Evolutionary conservation across 2,888 invertebrate genomes (phyloP).

Genomic region (Kuschelorhynchus macadamiae): DNA sequence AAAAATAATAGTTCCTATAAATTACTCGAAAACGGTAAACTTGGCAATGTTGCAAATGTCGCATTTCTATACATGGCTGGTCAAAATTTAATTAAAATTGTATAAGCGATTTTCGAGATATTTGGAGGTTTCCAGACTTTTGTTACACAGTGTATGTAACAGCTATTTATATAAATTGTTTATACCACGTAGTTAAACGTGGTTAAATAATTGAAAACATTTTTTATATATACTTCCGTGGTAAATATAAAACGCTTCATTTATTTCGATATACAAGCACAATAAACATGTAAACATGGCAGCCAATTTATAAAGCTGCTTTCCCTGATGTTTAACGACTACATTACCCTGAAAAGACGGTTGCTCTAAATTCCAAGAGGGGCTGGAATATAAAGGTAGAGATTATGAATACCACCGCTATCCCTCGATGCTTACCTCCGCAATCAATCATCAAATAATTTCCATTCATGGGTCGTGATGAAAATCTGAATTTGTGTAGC

Average conservation of each 20-base stretch:
- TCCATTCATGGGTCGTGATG: conserved; percentile 45
- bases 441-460: conserved; percentile 52
- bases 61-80: too few relatives aligned
- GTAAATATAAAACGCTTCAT: conserved; percentile 6
- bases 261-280: conserved; percentile 53
- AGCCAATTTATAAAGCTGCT: conserved; percentile 55
- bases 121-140: too few relatives aligned
- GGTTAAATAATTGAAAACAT: background rate
- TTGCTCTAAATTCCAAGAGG: conserved; percentile 50
- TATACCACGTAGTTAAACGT: too few relatives aligned
- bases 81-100: too few relatives aligned
- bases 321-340: conserved; percentile 55
- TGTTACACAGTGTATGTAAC: too few relatives aligned
- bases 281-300: conserved; percentile 47
- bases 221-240: background rate
- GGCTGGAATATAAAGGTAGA: conserved; percentile 59
- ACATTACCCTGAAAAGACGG: conserved; percentile 55
- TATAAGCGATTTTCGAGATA: too few relatives aligned
- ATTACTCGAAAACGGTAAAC: too few relatives aligned
- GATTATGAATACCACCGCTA: conserved; percentile 60
- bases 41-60: too few relatives aligned
- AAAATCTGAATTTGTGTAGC: conserved; percentile 48
- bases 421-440: conserved; percentile 53
- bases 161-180: too few relatives aligned
- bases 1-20: too few relatives aligned